Base-by-base conservation (phyloP, 2,797 vertebrate genomes). In the Mus spretus region DNA sequence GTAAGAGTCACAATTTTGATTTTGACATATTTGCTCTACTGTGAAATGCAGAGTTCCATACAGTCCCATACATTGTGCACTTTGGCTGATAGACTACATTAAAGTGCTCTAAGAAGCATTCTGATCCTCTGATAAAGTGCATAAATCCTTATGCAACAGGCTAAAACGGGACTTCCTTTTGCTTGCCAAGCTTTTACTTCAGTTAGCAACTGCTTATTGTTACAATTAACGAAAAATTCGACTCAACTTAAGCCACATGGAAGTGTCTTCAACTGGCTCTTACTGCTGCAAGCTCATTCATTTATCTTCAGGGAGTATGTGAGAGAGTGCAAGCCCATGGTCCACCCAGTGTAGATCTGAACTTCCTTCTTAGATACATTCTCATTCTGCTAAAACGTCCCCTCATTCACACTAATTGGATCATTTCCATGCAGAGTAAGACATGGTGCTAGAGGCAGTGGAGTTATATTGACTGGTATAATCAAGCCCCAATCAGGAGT, bases 161-260 rank as follows among this genome's bases (percentile, higher is more conserved):
- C 83, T 91, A 94, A 95, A 96, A 91, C 63, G 26, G 78, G 79
- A 95, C 40, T 70, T 72, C 26, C 3, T 80, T 92, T 89, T 91
- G 75, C 82, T 91, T 93, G 83, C 83, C 95, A 94, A 82, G 67
- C 6, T 79, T 96, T 77, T 82, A 77, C 59, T 92, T 94, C 70
- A 70, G 10, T 79, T 94, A 93, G 67, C 83, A 67, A 50, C 50
- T 96, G 20, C 44, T 94, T 96, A 26, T 61, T 93, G 57, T 47
- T 95, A 80, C 50, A 91, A 80, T 78, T 93, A 89, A 83, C 50
- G 91, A 37, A 92, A 93, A 96, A 86, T 95, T 53, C 83, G 91
- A 78, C 31, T 93, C 55, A 84, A 57, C 40, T 94, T 44, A 89
- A 96, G 61, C 37, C 20, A n/a, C 74, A 90, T 61, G 82, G 82